Conservation (phyloP, 2,113 vertebrate species). For the Numida meleagris region DNA sequence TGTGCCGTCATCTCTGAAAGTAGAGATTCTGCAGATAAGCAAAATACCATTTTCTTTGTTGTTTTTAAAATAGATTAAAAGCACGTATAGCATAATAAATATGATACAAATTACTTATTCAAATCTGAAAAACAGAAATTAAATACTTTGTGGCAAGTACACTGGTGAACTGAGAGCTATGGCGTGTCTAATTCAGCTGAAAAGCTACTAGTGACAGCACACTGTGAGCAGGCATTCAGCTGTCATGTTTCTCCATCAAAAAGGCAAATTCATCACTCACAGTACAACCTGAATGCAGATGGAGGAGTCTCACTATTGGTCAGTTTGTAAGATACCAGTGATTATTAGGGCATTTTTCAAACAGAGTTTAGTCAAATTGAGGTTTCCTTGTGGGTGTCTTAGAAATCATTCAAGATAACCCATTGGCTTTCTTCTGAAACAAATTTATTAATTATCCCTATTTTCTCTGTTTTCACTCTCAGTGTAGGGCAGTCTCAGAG, state of each 20-base stretch:
- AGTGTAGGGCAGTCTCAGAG: background rate
- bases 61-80: background rate
- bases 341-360: background rate
- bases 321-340: background rate
- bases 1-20: background rate
- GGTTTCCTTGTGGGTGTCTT: background rate
- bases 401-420: background rate
- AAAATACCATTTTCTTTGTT: background rate
- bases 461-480: background rate
- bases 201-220: background rate
- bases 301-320: rapidly evolving
- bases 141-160: background rate
- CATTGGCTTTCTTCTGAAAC: background rate
- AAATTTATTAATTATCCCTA: background rate
- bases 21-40: background rate
- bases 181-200: background rate
- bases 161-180: background rate
- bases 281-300: background rate
- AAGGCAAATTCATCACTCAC: background rate
- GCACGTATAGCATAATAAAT: background rate
- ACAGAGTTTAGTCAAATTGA: background rate
- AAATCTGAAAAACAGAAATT: background rate
- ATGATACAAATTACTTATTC: background rate
- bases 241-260: background rate
- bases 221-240: background rate